A percentile compares a stretch with the other conserved stretches of the same genome.
Conservation (phyloP, 2,797 vertebrate genomes). For the Malurus leucopterus region DNA sequence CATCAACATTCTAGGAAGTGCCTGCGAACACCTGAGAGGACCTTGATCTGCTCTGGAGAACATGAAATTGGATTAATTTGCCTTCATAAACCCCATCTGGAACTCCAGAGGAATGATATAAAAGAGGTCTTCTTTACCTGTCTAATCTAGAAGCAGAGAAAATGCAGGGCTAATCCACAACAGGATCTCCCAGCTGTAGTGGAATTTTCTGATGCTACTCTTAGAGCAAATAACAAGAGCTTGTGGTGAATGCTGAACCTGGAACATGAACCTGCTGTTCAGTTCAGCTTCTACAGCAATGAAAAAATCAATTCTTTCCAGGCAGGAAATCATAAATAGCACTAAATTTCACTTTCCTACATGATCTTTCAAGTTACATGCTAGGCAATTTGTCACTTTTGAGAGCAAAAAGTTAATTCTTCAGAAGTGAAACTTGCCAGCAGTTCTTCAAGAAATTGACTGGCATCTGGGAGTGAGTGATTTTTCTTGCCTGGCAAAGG, state of each 20-base stretch:
- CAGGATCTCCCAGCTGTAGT: not conserved
- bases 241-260: not conserved
- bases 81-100: not conserved
- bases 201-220: not conserved
- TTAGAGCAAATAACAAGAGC: not conserved
- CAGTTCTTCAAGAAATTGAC: conserved; percentile 35
- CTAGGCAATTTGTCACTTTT: conserved; percentile 48
- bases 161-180: not conserved
- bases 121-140: not conserved
- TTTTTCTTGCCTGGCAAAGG: conserved; percentile 24
- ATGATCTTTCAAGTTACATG: conserved; percentile 32
- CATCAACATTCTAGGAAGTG: not conserved
- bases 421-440: conserved; percentile 6
- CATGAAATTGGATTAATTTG: not conserved
- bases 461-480: conserved; percentile 7
- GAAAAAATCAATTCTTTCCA: conserved; percentile 43
- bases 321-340: conserved; percentile 40
- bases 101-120: not conserved
- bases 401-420: conserved; percentile 57
- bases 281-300: not conserved
- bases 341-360: conserved; percentile 33
- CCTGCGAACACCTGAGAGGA: not conserved
- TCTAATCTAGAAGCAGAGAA: not conserved
- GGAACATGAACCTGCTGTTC: not conserved
- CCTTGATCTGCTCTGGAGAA: not conserved